phyloP scores from a whole-genome alignment of 2,888 invertebrate species.

The Metallyticus violacea region DNA sequence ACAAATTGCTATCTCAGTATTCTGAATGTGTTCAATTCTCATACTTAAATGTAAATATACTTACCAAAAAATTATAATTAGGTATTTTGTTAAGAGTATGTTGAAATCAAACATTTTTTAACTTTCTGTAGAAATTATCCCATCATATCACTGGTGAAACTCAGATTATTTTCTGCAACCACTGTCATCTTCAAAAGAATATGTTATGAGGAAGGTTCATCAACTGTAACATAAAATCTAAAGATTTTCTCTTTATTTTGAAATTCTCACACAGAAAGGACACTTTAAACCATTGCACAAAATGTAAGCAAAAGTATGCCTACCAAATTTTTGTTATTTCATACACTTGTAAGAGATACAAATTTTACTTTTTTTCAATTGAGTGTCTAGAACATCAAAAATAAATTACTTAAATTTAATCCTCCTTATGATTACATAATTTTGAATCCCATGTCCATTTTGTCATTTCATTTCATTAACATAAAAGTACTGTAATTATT shows the following conservation, averaged over 20 bases:
- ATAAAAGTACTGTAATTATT: neutral
- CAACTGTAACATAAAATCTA: neutral
- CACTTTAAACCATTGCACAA: slow-evolving; percentile 33
- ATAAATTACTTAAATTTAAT: slow-evolving; percentile 12
- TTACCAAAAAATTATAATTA: no score
- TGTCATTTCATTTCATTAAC: neutral
- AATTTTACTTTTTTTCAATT: neutral
- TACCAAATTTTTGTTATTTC: slow-evolving; percentile 20
- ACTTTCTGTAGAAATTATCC: no score
- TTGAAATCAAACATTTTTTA: no score
- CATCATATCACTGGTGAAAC: no score
- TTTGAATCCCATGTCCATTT: neutral
- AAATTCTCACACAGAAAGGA: slow-evolving; percentile 31
- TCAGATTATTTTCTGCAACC: no score
- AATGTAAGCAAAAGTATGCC: slow-evolving; percentile 31
- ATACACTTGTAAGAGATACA: neutral
- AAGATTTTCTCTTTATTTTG: slow-evolving; percentile 19
- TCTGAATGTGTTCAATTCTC: no score
- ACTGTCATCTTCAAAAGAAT: no score
- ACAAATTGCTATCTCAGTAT: no score
- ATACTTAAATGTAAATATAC: no score
- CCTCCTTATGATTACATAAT: neutral
- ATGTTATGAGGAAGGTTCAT: neutral
- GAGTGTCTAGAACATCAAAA: slow-evolving; percentile 21
- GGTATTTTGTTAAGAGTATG: no score